Evolutionary conservation across 2,888 invertebrate genomes (phyloP).

Genomic region (Myathropa florea): DNA sequence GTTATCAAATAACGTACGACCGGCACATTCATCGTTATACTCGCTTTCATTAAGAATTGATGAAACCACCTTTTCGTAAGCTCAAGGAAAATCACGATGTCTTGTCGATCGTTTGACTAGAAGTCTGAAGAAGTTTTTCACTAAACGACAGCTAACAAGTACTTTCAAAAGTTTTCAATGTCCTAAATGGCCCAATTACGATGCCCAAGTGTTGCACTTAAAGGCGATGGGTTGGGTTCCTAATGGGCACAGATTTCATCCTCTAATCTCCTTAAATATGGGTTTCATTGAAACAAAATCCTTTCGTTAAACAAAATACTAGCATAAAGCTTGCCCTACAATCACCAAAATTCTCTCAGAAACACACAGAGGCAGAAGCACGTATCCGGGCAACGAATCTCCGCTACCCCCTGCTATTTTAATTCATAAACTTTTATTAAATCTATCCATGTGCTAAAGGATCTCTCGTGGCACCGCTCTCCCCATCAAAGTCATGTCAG

Average conservation of each 20-base stretch:
- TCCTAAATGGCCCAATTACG: slow-evolving; percentile 64
- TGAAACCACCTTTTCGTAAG: slow-evolving; percentile 21
- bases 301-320: slow-evolving; percentile 45
- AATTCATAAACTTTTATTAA: slow-evolving; percentile 70
- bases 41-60: slow-evolving; percentile 23
- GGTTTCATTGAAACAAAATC: slow-evolving; percentile 61
- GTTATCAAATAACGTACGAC: neutral
- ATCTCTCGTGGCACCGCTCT: neutral
- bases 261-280: slow-evolving; percentile 56
- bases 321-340: neutral
- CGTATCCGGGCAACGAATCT: slow-evolving; percentile 6
- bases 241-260: slow-evolving; percentile 26
- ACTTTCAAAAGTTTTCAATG: slow-evolving; percentile 62
- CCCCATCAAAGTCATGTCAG: slow-evolving; percentile 4
- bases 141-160: slow-evolving; percentile 60
- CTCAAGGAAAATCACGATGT: slow-evolving; percentile 3
- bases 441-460: slow-evolving; percentile 45
- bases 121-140: slow-evolving; percentile 42
- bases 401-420: slow-evolving; percentile 18
- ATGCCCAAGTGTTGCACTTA: slow-evolving; percentile 45
- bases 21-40: neutral
- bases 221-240: slow-evolving; percentile 5
- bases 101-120: slow-evolving; percentile 19
- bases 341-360: neutral
- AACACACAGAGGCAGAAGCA: neutral